These are phyloP conservation scores for Meandrusa payeni DNA, from an alignment of 2,888 invertebrate genomes.

Conservation along the genomic window DNA sequence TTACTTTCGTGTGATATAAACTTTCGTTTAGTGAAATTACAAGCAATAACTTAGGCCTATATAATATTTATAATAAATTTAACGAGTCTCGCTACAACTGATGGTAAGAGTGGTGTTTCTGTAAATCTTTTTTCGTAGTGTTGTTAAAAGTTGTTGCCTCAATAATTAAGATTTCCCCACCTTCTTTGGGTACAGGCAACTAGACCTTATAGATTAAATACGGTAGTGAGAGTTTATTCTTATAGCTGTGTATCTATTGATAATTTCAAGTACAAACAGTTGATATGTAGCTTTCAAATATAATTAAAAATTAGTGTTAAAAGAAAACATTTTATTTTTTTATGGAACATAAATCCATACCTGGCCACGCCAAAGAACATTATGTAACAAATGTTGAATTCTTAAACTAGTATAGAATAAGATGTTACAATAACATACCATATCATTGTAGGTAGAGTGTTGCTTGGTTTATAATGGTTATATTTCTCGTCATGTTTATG, in stretches of 20 bases:
- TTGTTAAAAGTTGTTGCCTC: too few relatives aligned
- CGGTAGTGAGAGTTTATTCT: too few relatives aligned
- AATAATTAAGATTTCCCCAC: too few relatives aligned
- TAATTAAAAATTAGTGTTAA: neutral
- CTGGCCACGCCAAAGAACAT: conserved; percentile 23
- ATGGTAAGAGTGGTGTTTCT: too few relatives aligned
- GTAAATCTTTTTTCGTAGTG: too few relatives aligned
- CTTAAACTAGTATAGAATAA: conserved; percentile 13
- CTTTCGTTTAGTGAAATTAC: conserved; percentile 2
- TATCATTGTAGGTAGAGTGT: conserved; percentile 47
- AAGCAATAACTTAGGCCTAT: conserved; percentile 19
- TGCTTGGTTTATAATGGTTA: conserved; percentile 35
- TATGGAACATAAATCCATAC: conserved; percentile 4
- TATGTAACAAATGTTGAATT: conserved; percentile 4
- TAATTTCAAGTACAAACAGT: conserved; percentile 17
- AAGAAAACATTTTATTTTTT: neutral
- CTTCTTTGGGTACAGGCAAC: too few relatives aligned
- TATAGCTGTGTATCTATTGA: neutral
- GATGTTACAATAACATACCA: conserved; percentile 40
- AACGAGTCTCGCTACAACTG: too few relatives aligned
- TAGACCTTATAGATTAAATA: too few relatives aligned
- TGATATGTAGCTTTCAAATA: neutral
- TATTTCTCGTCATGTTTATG: conserved; percentile 44
- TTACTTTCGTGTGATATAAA: conserved; percentile 9
- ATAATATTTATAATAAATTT: neutral